phyloP scores from a whole-genome alignment of 2,113 vertebrate genomes.

The Phrynosoma platyrhinos region DNA sequence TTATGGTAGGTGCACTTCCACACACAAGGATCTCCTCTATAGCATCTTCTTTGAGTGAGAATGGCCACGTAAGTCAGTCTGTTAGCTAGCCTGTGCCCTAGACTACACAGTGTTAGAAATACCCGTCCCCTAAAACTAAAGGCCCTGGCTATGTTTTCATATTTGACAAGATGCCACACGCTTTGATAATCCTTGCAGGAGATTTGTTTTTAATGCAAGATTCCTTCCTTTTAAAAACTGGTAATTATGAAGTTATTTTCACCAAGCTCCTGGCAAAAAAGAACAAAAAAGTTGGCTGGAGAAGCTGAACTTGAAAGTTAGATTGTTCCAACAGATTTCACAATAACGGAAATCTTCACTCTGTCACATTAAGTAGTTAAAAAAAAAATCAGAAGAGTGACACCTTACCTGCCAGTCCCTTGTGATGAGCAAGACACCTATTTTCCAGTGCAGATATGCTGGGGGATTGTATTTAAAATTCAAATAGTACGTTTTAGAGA shows the following conservation, averaged over 20 bases:
- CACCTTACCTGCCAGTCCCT: background rate
- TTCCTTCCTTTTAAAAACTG: slow-evolving; percentile 84
- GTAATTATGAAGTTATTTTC: slow-evolving; percentile 67
- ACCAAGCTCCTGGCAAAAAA: slow-evolving; percentile 50
- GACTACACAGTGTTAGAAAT: slow-evolving; percentile 37
- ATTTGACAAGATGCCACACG: slow-evolving; percentile 86
- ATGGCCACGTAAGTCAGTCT: background rate
- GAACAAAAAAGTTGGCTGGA: slow-evolving; percentile 26
- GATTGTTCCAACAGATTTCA: background rate
- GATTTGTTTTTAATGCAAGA: slow-evolving; percentile 87
- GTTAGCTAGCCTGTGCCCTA: fast-evolving
- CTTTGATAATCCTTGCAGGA: slow-evolving; percentile 79
- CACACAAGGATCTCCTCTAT: background rate
- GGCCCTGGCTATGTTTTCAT: slow-evolving; percentile 37
- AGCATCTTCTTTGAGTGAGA: fast-evolving
- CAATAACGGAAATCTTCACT: background rate
- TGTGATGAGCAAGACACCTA: background rate
- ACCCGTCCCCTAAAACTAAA: slow-evolving; percentile 55
- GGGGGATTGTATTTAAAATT: background rate
- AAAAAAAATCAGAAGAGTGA: background rate
- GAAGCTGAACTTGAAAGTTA: background rate
- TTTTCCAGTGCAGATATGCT: background rate
- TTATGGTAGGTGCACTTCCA: fast-evolving
- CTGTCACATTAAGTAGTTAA: background rate
- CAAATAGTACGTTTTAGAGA: background rate